Base-by-base conservation (phyloP, 2,888 invertebrate species). In the Brassicogethes aeneus region DNA sequence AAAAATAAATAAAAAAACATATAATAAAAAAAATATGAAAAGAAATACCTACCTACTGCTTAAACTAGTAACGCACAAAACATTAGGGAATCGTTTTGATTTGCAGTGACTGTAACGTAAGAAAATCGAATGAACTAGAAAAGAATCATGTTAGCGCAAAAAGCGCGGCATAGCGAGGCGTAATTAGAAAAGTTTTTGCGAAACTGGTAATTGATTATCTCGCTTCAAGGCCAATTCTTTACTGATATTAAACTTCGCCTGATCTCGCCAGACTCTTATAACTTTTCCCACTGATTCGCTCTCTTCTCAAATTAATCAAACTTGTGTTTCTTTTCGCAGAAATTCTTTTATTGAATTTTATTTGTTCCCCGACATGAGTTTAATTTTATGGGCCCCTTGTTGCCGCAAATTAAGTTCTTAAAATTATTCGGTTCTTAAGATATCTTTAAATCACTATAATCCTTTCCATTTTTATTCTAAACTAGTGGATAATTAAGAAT, bases 141-240 rank as follows among this genome's bases (percentile, higher is more conserved):
- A 5, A 23, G 23, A 10, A 23, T 7, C 5, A 10, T 5, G 10
- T 10, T 5, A 23, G 23, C 5, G 23, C 10, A 23, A 23, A 23
- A 23, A 23, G 23, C 10, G 23, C 23, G 5, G 16, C 13, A 15
- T 5, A 15, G 12, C 35, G 13, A 15, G 13, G 13, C 8, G 35
- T 15, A 35, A 16, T 16, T 15, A 35, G 16, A 35, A 35, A 35
- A 35, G 15, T 35, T 35, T 35, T 35, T 36, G n/a, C 7, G 16
- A 15, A 36, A 36, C 36, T 36, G 17, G 16, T 36, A 32, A 32
- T 32, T 32, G 32, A 32, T 32, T 32, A 32, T 32, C 32, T 32
- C 32, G 32, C 32, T 32, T 32, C 32, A 13, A 32, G 32, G 32
- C 32, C 32, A 13, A 13, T 32, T 32, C 32, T 32, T 32, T 13